phyloP scores from a whole-genome alignment of 2,113 vertebrate genomes.

The Oreocharis arfaki region DNA sequence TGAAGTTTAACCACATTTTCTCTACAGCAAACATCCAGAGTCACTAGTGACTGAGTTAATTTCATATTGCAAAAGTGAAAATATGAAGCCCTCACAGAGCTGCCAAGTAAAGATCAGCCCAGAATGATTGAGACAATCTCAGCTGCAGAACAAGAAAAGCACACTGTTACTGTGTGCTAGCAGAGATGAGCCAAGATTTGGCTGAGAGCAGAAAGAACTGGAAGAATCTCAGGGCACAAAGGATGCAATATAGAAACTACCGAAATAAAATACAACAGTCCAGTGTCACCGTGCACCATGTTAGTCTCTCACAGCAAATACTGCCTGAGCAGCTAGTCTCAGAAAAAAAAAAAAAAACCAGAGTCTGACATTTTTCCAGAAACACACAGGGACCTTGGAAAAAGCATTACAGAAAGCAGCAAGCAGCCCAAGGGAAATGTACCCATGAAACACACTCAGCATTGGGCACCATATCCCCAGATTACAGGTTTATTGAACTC shows the following conservation, averaged over 20 bases:
- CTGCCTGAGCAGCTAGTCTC: background rate
- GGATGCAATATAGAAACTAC: background rate
- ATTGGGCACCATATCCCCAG: fast-evolving
- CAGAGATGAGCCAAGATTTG: background rate
- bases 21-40: background rate
- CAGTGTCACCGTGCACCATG: too few species aligned
- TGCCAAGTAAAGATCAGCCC: background rate
- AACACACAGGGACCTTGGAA: background rate
- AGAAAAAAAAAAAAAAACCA: background rate
- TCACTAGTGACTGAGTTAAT: background rate
- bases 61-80: background rate
- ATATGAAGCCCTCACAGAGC: background rate
- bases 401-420: background rate
- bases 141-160: background rate
- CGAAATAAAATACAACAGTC: background rate
- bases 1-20: background rate
- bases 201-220: background rate
- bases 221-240: background rate
- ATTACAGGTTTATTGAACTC: background rate
- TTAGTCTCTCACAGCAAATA: background rate
- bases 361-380: background rate
- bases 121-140: background rate
- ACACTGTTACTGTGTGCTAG: background rate
- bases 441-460: background rate
- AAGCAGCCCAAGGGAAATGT: background rate